Base-by-base conservation (phyloP, 2,888 invertebrate species). In the Nephrocerus scutellatus region DNA sequence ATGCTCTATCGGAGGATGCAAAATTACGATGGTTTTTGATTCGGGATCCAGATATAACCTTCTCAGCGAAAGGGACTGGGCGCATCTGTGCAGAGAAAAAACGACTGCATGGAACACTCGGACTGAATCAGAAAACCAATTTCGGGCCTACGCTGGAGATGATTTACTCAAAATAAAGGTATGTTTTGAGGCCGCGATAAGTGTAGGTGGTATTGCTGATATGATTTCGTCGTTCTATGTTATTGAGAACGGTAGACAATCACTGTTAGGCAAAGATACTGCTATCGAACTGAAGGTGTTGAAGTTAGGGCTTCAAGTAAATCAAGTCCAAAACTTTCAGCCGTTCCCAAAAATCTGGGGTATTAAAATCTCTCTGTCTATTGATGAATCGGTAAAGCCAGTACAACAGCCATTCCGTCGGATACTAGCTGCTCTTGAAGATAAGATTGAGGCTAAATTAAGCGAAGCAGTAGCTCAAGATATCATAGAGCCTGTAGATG, bases 401-500 rank as follows among this genome's bases (percentile, higher is more conserved):
- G 48, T 59, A 10, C 40, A 31, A 9, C 57, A 60, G 39, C 55
- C 54, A 16, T 47, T 50, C 26, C 39, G 57, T 20, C 36, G 56
- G 26, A 39, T 56, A 26, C 60, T 59, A n/a, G 49, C 55, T 30
- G 50, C 57, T 6, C 31, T 62, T 10, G 41, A 44, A 15, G 39
- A n/a, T 10, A 33, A 20, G 28, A 37, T 46, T 8, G 31, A 26
- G 31, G 20, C 9, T 30, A 37, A 40, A 43, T 9, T 49, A 13
- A 43, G 50, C 30, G 54, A 55, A 37, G 44, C 49, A 25, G 30
- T 49, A 18, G 40, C 45, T n/a, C 29, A 21, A n/a, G 56, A 55
- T 28, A 59, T 61, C 19, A 62, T 62, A 16, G 57, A 60, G 46
- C 48, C 43, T 30, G 56, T 62, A 15, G 41, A 46, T 12, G 54